Base-by-base conservation (phyloP, 2,113 vertebrate genomes). In the Callithrix jacchus region DNA sequence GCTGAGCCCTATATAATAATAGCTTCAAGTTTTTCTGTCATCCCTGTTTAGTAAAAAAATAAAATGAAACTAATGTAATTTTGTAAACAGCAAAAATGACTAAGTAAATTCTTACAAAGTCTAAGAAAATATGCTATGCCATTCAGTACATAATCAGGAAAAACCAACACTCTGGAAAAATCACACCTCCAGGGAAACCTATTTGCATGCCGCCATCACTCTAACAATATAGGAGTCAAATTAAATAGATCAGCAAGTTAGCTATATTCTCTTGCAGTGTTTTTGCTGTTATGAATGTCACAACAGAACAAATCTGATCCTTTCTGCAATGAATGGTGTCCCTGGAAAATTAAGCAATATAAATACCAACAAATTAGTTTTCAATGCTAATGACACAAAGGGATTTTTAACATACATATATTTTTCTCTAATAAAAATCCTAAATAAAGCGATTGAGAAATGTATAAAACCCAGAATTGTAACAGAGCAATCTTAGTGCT, bases 311-410 rank as follows among this genome's bases (percentile, higher is more conserved):
- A 91, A 37, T 47, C 23, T 37, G 93, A 92, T 66, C 30, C 54
- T 90, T 93, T 87, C 56, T 82, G 35, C 47, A 87, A 73, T 84
- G 68, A 96, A 86, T 49, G 47, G 49, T 70, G 27, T 76, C 61
- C 5, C 7, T 70, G 42, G 56, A 82, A 96, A 97, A 93, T 94
- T 83, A 93, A 73, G 81, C 71, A 66, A 85, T 30, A 66, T 42
- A 93, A 89, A 91, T n/a, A 49, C 3, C 86, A 83, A 86, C 58
- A 94, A 95, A 89, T 45, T 61, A 89, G 42, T 49, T 96, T 93
- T 93, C 92, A 90, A 94, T 87, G 84, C 49, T 68, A 64, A 85
- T 58, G 85, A 73, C 47, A 84, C 25, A 73, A 86, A 94, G 45
- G 64, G 21, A 89, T 94, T 91, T 96, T 83, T 23, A 86, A 73